Base-by-base conservation (phyloP, 1,140 invertebrate genomes). In the Probaryconus sp. region DNA sequence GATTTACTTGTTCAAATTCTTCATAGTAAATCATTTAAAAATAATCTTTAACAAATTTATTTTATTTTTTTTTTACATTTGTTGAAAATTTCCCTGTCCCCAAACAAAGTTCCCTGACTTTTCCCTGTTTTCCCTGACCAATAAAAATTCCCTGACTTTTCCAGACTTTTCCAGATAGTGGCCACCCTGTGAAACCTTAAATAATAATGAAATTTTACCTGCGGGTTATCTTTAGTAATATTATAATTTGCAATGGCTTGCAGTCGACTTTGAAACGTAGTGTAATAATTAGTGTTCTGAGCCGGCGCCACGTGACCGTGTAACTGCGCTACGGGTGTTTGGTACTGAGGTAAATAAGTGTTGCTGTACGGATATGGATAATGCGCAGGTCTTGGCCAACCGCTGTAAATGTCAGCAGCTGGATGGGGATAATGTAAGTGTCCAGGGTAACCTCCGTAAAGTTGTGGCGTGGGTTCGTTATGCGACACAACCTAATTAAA, bases 221-320 rank as follows among this genome's bases (percentile, higher is more conserved):
- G 85, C 50, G 87, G 87, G 80, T 85, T 87, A 78, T 88, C 86
- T 76, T 87, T 88, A 10, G 83, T 81, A 18, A 85, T 85, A 30
- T 70, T 88, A 9, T 85, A 80, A 68, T 87, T 88, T 24, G 83
- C 85, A 74, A 88, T 86, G 9, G 84, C 85, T 35, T 87, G 85
- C 0, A 88, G 48, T 50, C 86, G 77, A 5, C 79, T 83, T 31
- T 88, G 86, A 74, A 86, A 84, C 6, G 84, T 84, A 0, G 85
- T 68, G 67, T 88, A 88, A 53, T 84, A 88, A 53, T 78, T 83
- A 4, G 82, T 45, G 9, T 82, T 83, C 58, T 87, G 86, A 24
- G 80, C 37, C 9, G 80, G 55, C 9, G 79, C 80, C 6, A 83
- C 80, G 11, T 77, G 53, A 2, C 81, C 78, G 6, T 83, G 79